These are phyloP conservation scores for Pterostichus madidus DNA, from an alignment of 2,888 invertebrate species.

Conservation along the genomic window DNA sequence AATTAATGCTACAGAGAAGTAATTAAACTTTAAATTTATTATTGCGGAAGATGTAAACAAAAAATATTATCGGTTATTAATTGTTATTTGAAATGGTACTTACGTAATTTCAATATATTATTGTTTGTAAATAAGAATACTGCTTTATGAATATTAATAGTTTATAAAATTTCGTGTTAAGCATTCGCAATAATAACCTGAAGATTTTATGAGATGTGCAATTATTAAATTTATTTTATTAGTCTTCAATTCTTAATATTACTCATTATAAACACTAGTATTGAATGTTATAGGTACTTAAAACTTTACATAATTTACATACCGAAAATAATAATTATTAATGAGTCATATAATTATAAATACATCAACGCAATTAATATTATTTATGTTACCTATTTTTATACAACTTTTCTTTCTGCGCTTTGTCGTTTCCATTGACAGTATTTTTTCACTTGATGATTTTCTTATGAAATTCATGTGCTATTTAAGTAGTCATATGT, in stretches of 20 bases:
- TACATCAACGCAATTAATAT: not conserved
- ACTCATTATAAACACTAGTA: conserved; percentile 4
- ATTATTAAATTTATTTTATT: conserved; percentile 15
- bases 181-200: not conserved
- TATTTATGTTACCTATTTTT: too few relatives aligned
- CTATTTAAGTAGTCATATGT: too few relatives aligned
- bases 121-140: conserved; percentile 26
- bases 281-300: not conserved
- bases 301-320: not conserved
- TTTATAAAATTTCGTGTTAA: conserved; percentile 29
- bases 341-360: not conserved
- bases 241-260: conserved; percentile 34
- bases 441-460: too few relatives aligned
- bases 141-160: not conserved
- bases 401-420: too few relatives aligned
- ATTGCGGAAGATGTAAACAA: conserved; percentile 7
- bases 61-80: conserved; percentile 11
- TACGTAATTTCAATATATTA: conserved; percentile 34
- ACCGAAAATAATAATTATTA: not conserved
- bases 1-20: not conserved
- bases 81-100: conserved; percentile 1
- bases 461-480: too few relatives aligned
- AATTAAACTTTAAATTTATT: conserved; percentile 43
- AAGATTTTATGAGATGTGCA: conserved; percentile 4
- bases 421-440: too few relatives aligned